These are phyloP conservation scores for Plectrocnemia conspersa DNA, from an alignment of 1,140 invertebrate genomes.

Conservation along the genomic window DNA sequence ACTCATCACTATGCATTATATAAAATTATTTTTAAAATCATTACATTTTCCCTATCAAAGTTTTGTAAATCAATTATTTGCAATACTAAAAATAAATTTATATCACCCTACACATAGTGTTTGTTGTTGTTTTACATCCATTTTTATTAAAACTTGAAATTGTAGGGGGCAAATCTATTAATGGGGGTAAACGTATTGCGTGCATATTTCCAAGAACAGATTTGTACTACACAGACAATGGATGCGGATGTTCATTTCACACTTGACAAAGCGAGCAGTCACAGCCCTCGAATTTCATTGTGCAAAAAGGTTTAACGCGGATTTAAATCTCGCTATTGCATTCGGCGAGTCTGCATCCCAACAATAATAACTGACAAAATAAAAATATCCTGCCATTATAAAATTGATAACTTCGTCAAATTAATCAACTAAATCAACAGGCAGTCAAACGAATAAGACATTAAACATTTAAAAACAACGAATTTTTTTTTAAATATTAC, in stretches of 20 bases:
- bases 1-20: no score
- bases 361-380: not conserved
- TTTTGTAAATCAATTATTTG: no score
- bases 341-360: not conserved
- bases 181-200: constrained; percentile 14
- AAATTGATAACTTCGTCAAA: not conserved
- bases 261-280: constrained; percentile 23
- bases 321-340: constrained; percentile 9
- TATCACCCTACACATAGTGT: no score
- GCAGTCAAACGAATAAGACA: no score
- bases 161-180: constrained; percentile 3
- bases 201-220: not conserved
- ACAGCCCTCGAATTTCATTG: not conserved
- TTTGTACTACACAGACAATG: constrained; percentile 15
- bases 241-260: constrained; percentile 25
- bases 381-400: not conserved
- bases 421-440: not conserved
- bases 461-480: not conserved
- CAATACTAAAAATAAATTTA: no score
- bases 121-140: no score
- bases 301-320: constrained; percentile 21
- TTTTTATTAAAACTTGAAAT: no score
- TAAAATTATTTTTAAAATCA: no score
- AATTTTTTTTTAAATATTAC: constrained; percentile 10
- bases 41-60: no score